Conservation (phyloP, 1,140 invertebrate species). For the Acromyrmex echinatior region DNA sequence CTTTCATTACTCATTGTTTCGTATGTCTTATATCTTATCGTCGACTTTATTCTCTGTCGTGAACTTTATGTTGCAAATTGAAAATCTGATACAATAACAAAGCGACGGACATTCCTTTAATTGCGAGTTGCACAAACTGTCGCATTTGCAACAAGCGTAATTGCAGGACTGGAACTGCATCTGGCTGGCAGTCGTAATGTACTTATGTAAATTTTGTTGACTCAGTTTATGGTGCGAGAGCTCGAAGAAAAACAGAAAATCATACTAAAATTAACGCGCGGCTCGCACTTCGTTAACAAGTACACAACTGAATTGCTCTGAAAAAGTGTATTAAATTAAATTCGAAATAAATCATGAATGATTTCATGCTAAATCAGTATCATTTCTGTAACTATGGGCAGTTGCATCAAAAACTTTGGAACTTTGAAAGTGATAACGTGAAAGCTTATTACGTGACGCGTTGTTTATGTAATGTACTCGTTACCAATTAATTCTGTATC, state of each 20-base stretch:
- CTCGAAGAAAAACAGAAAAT: conserved; percentile 30
- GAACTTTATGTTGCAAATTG: background rate
- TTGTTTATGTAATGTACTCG: background rate
- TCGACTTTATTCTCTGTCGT: background rate
- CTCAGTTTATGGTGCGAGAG: background rate
- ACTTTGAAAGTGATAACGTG: background rate
- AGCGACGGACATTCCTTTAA: conserved; percentile 8
- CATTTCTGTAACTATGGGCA: background rate
- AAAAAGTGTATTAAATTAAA: conserved; percentile 4
- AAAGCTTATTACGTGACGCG: conserved; percentile 3
- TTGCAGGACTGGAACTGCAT: conserved; percentile 40
- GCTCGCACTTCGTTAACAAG: background rate
- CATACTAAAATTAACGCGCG: background rate
- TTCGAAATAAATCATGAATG: conserved; percentile 13
- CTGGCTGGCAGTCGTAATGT: conserved; percentile 8
- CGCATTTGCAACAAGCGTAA: background rate
- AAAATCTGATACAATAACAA: conserved; percentile 5
- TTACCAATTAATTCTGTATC: background rate
- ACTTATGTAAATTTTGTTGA: conserved; percentile 53
- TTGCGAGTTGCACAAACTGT: conserved; percentile 9
- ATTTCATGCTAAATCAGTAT: background rate
- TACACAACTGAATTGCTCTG: background rate
- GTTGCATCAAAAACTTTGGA: background rate
- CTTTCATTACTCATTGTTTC: background rate
- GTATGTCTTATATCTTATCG: background rate